These are phyloP conservation scores for Cochlearius cochlearius DNA, from an alignment of 2,113 vertebrate genomes.

Conservation along the genomic window DNA sequence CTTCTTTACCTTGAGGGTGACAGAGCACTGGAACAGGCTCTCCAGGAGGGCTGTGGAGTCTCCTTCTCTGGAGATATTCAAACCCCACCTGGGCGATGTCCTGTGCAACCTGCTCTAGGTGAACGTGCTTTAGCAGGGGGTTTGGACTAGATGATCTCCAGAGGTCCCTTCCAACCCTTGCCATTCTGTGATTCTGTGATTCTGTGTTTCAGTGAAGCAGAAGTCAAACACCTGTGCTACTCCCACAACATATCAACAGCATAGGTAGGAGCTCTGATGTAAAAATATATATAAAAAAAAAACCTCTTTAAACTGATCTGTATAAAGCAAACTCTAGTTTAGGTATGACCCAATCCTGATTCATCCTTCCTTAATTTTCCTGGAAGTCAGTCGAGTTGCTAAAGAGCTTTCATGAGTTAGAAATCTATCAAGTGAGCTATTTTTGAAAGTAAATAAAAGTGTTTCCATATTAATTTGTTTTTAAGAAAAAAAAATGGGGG, in stretches of 20 bases:
- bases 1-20: too few relatives aligned
- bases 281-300: neutral
- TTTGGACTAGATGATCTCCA: too few relatives aligned
- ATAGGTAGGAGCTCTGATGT: neutral
- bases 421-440: neutral
- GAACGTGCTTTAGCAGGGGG: too few relatives aligned
- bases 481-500: neutral
- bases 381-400: neutral
- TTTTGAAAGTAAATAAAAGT: neutral
- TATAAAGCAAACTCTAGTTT: neutral
- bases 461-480: neutral
- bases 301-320: neutral
- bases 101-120: too few relatives aligned
- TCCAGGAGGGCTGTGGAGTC: too few relatives aligned
- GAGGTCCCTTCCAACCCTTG: too few relatives aligned
- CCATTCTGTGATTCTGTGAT: too few relatives aligned
- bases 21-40: too few relatives aligned
- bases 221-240: neutral
- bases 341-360: neutral
- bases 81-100: too few relatives aligned
- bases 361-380: neutral
- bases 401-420: neutral
- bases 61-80: too few relatives aligned
- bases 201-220: neutral
- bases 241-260: neutral